Conservation (phyloP, 2,113 vertebrate species). For the Beaufortia kweichowensis region DNA sequence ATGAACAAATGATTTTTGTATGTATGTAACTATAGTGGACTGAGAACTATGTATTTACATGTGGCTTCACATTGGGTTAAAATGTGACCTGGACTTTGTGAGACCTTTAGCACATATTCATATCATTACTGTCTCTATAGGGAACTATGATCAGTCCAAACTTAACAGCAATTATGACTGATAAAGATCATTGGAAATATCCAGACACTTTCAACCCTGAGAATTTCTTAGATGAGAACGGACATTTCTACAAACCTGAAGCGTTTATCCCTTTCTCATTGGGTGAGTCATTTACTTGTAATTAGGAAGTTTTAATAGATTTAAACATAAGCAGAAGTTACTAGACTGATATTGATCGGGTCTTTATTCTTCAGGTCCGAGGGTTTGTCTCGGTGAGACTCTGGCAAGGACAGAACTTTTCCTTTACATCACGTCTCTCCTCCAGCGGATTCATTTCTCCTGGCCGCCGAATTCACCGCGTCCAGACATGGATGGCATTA, state of each 20-base stretch:
- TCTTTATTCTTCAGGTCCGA: constrained; percentile 61
- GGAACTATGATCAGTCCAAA: constrained; percentile 69
- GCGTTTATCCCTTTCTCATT: constrained; percentile 45
- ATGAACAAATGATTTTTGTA: constrained; percentile 10
- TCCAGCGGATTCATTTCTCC: constrained; percentile 74
- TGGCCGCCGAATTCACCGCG: constrained; percentile 10
- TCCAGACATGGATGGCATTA: constrained; percentile 32
- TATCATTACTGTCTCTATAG: constrained; percentile 53
- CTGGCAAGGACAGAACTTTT: constrained; percentile 75
- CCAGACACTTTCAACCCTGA: constrained; percentile 72
- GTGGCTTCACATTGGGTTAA: no score
- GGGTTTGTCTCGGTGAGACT: constrained; percentile 70
- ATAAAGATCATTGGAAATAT: constrained; percentile 70
- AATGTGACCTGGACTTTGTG: constrained; percentile 46
- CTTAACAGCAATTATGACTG: constrained; percentile 66
- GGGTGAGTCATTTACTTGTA: not conserved
- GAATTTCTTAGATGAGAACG: constrained; percentile 69
- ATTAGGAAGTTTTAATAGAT: no score
- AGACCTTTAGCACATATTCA: constrained; percentile 59
- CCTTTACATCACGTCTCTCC: constrained; percentile 69
- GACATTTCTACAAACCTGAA: constrained; percentile 39
- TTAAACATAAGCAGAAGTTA: not conserved
- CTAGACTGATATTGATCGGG: not conserved
- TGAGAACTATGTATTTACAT: not conserved
- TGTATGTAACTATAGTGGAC: not conserved